phyloP scores from a whole-genome alignment of 2,888 invertebrate species.

The Cosmia trapezina region DNA sequence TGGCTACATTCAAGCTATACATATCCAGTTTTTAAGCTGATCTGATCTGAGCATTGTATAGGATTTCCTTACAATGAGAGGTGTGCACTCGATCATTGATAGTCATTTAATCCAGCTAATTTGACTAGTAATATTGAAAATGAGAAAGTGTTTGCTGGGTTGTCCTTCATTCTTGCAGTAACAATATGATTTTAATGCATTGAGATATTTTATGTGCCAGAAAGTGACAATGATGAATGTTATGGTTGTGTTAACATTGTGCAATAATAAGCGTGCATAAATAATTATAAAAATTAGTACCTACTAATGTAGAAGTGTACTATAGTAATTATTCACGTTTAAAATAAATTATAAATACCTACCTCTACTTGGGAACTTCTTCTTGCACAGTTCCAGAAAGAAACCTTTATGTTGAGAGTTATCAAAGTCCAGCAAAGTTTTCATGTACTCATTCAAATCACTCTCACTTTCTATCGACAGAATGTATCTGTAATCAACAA shows the following conservation, averaged over 20 bases:
- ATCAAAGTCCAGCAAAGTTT: conserved; percentile 92
- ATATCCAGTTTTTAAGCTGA: too few species aligned
- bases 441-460: conserved; percentile 95
- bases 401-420: conserved; percentile 92
- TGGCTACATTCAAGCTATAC: too few species aligned
- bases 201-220: background rate
- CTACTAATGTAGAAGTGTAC: too few species aligned
- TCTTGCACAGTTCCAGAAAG: conserved; percentile 90
- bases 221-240: background rate
- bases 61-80: too few species aligned
- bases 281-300: too few species aligned
- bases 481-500: conserved; percentile 91
- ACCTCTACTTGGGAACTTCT: conserved; percentile 86
- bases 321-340: background rate
- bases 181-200: too few species aligned
- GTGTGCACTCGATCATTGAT: too few species aligned
- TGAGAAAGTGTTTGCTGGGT: background rate
- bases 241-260: conserved; percentile 43
- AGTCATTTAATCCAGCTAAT: background rate
- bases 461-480: conserved; percentile 92
- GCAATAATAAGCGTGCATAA: conserved; percentile 23
- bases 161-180: background rate
- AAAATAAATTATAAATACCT: conserved; percentile 13
- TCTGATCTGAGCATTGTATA: too few species aligned
- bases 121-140: background rate